Evolutionary conservation across 2,113 vertebrate genomes (phyloP).

Genomic region (mouse (Mus musculus)): DNA sequence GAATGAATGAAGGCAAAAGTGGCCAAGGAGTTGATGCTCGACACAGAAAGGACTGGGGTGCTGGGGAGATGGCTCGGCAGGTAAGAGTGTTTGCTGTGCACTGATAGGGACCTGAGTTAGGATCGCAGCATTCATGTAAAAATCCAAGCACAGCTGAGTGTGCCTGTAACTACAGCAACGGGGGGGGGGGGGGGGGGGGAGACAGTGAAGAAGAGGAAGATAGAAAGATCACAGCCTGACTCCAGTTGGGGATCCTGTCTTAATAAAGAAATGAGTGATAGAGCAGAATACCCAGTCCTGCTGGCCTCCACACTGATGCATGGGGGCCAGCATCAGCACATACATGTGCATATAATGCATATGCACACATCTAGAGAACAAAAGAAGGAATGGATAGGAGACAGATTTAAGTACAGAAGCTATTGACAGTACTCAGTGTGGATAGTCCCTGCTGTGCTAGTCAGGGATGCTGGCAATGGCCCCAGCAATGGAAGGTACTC

Average conservation of each 20-base stretch:
- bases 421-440: rapidly evolving
- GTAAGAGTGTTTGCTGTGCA: neutral
- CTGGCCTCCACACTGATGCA: neutral
- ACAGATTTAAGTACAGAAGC: neutral
- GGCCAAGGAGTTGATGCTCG: neutral
- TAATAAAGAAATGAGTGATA: neutral
- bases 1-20: neutral
- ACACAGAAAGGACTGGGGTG: neutral
- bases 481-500: conserved; percentile 82
- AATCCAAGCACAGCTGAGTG: neutral
- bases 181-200: neutral
- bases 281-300: neutral
- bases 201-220: too few species aligned
- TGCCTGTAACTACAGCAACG: neutral
- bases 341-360: neutral
- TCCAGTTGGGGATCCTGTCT: neutral
- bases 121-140: neutral
- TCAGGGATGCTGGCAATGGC: too few species aligned
- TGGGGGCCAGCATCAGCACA: neutral
- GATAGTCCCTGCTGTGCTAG: neutral
- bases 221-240: neutral
- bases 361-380: neutral
- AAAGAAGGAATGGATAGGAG: neutral
- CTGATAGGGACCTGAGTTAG: neutral
- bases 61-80: neutral